Conservation (phyloP, 1,140 invertebrate species). For the Holotrichia oblita region DNA sequence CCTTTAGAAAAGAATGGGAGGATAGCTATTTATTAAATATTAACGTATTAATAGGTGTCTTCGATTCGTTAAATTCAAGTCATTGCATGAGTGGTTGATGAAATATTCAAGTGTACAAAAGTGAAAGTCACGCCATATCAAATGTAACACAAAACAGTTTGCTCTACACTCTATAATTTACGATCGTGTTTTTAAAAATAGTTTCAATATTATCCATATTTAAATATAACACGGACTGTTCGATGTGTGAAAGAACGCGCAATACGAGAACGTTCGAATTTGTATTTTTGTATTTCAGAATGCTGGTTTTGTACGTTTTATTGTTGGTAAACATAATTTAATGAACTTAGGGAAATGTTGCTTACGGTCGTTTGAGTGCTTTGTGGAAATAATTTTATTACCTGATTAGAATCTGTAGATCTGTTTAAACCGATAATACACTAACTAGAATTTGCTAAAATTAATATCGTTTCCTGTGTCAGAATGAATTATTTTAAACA, state of each 20-base stretch:
- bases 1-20: too few species aligned
- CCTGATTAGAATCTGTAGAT: too few species aligned
- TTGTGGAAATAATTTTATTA: too few species aligned
- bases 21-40: not conserved
- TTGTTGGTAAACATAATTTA: too few species aligned
- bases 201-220: not conserved
- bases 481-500: too few species aligned
- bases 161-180: not conserved
- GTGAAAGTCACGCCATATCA: constrained; percentile 15
- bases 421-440: too few species aligned
- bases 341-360: too few species aligned
- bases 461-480: too few species aligned
- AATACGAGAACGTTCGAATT: not conserved
- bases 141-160: constrained; percentile 1
- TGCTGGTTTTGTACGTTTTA: too few species aligned
- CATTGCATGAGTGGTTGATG: constrained; percentile 8
- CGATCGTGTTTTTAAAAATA: not conserved
- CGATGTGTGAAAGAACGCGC: not conserved
- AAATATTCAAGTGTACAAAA: constrained; percentile 9
- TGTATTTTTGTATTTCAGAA: not conserved
- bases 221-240: not conserved
- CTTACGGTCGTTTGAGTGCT: too few species aligned
- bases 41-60: not conserved
- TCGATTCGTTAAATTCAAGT: not conserved
- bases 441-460: too few species aligned